These are phyloP conservation scores for Halocynthia roretzi DNA, from an alignment of 23 tunicate species.

Conservation along the genomic window DNA sequence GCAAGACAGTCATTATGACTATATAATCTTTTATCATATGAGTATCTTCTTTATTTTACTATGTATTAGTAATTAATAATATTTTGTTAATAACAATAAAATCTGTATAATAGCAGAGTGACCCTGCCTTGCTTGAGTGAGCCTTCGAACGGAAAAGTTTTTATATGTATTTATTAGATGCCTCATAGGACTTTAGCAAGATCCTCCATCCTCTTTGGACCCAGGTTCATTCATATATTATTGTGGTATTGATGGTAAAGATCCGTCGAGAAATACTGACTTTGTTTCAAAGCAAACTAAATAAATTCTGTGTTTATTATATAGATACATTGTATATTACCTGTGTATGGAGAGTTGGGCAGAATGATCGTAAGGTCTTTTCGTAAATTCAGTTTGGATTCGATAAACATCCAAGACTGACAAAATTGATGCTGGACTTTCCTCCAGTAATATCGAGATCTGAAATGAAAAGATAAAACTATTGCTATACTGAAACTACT, in stretches of 20 bases:
- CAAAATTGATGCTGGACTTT: constrained; percentile 26
- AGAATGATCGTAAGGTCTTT: constrained; percentile 51
- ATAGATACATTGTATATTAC: constrained; percentile 10
- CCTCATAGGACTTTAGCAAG: neutral
- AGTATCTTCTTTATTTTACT: neutral
- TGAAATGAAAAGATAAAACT: constrained; percentile 13
- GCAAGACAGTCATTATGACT: neutral
- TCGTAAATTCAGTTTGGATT: constrained; percentile 60
- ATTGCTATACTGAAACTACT: neutral
- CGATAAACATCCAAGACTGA: constrained; percentile 58
- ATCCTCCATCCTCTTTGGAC: no score
- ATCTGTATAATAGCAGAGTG: no score
- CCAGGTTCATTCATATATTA: no score
- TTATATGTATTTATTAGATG: neutral
- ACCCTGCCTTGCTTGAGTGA: no score
- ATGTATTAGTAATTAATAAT: neutral
- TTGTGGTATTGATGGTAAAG: no score
- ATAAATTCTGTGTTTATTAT: no score
- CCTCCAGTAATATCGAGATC: constrained; percentile 77
- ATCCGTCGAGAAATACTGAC: no score
- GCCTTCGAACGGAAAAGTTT: no score
- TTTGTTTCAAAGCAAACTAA: no score
- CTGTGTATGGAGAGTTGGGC: constrained; percentile 71
- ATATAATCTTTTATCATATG: no score
- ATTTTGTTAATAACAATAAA: no score